A percentile compares a stretch with the other conserved stretches of the same genome.
phyloP scores from a whole-genome alignment of 2,797 vertebrate species.

The Parauchenoglanis punctatus region DNA sequence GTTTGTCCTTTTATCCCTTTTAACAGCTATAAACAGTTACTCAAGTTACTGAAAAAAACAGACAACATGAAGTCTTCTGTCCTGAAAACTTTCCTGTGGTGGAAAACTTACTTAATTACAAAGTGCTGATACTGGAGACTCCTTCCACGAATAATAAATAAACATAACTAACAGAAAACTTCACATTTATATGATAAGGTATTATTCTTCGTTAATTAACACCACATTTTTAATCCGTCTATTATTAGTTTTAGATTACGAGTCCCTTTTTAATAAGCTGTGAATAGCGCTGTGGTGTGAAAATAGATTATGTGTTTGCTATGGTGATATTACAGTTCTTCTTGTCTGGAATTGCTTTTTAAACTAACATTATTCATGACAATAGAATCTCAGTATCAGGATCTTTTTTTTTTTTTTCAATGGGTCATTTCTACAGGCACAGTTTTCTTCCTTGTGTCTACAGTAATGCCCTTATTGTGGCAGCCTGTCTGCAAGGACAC shows the following conservation, averaged over 20 bases:
- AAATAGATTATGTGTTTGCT: not conserved
- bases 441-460: conserved; percentile 3
- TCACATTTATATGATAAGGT: not conserved
- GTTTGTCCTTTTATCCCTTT: not conserved
- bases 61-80: not conserved
- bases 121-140: not conserved
- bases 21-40: not conserved
- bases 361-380: not conserved
- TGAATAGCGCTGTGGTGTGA: not conserved
- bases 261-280: not conserved
- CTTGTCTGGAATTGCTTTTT: not conserved
- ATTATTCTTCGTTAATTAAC: not conserved
- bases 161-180: not conserved
- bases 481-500: not conserved
- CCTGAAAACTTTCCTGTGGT: not conserved
- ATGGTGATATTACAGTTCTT: not conserved
- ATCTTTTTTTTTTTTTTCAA: not conserved
- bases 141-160: not conserved
- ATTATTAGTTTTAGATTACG: not conserved
- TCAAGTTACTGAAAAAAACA: not conserved
- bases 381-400: not conserved
- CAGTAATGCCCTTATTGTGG: conserved; percentile 11
- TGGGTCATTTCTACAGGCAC: not conserved
- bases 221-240: not conserved
- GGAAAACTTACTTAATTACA: not conserved